Evolutionary conservation across 2,888 invertebrate genomes (phyloP), one percentile per base, ranked within the genome.

Genomic region (Drosophila subquinaria): DNA sequence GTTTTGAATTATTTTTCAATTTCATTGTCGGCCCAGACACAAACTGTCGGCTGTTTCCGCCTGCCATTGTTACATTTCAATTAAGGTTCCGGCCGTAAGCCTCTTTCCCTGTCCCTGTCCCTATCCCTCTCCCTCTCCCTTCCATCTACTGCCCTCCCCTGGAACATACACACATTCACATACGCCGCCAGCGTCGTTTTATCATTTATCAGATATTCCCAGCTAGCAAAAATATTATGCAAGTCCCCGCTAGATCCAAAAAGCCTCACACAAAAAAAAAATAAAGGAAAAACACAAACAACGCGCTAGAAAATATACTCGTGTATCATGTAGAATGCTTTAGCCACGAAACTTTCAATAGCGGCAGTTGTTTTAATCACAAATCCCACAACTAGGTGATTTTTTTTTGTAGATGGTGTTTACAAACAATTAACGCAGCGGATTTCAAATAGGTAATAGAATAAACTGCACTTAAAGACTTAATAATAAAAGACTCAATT

Each of bases 1-100:
- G 91, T 90, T 88, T 89, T 76, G 91, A 91, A 91, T 91, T 91
- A 91, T 91, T 91, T 91, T 91, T 88, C 76, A 86, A 89, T 88
- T 90, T 90, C 73, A 84, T 87, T 88, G 85, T 83, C 87, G 79
- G 87, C 75, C 83, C 86, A 85, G 80, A 85, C 82, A 81, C 69
- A 81, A 55, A 74, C 51, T 73, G 75, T 61, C 68, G 66, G 52
- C 74, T 69, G 69, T 82, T 83, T 85, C 88, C 88, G 85, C 82
- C 82, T 71, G 68, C 78, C 81, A 82, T 84, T 84, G 88, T 85
- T 88, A 84, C 83, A 84, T 88, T 59, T 59, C 59, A 59, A 59
- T 85, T 85, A 85, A 83, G 88, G 76, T 74, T 83, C 83, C 76
- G 83, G 64, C 56, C 60, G 27, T 51, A 47, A 52, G 20, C 15